Percentiles rank a stretch among this genome's conserved stretches.
phyloP scores from a whole-genome alignment of 2,797 vertebrate species.

The Diplodus sargus region DNA sequence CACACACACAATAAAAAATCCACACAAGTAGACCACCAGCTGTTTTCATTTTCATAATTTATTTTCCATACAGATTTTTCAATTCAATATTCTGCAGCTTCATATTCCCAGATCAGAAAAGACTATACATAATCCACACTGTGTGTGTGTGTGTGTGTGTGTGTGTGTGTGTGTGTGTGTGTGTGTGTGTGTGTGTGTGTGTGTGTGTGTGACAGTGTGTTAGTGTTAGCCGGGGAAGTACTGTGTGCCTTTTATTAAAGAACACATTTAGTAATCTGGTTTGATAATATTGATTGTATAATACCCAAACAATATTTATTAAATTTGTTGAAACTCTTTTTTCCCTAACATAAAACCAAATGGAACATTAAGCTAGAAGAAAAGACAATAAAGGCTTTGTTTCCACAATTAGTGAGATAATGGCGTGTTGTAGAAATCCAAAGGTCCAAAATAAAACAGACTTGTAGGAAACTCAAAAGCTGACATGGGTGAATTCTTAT shows the following conservation, averaged over 20 bases:
- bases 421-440: too few species aligned
- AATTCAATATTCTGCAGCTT: slow-evolving; percentile 19
- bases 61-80: slow-evolving; percentile 28
- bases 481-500: too few species aligned
- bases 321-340: not conserved
- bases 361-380: too few species aligned
- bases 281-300: not conserved
- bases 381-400: too few species aligned
- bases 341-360: too few species aligned
- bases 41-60: slow-evolving; percentile 22
- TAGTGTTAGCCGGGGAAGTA: too few species aligned
- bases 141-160: not conserved
- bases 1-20: not conserved
- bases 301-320: not conserved
- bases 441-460: too few species aligned
- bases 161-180: not conserved
- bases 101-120: slow-evolving; percentile 10
- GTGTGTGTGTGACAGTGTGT: not conserved
- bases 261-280: too few species aligned
- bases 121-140: slow-evolving; percentile 6
- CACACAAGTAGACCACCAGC: not conserved
- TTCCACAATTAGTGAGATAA: too few species aligned
- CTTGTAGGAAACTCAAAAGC: too few species aligned
- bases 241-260: too few species aligned
- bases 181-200: not conserved